A percentile compares a stretch with the other conserved stretches of the same genome.
Evolutionary conservation across 2,797 vertebrate species (phyloP).

Genomic region (Aviceda leuphotes): DNA sequence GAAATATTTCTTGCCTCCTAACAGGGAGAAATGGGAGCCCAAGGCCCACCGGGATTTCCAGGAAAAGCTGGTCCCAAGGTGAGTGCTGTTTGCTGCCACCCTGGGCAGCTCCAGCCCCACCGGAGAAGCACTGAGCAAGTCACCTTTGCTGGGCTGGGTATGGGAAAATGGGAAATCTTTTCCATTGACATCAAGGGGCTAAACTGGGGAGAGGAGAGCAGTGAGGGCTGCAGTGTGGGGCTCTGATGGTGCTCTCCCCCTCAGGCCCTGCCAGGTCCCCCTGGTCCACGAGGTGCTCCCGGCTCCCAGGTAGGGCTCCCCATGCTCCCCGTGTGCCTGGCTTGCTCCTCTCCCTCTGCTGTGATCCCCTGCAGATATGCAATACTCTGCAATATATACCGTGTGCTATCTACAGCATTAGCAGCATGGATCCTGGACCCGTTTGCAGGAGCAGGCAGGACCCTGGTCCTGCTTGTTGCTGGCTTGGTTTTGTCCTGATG

Average conservation of each 20-base stretch:
- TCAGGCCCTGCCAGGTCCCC: constrained; percentile 80
- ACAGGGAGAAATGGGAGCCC: constrained; percentile 82
- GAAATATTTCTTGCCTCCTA: neutral
- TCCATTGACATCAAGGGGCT: neutral
- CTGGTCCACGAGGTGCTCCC: constrained; percentile 79
- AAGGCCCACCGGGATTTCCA: constrained; percentile 75
- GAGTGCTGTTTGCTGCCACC: constrained; percentile 5
- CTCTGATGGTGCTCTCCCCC: neutral
- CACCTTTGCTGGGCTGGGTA: neutral
- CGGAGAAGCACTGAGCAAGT: fast-evolving
- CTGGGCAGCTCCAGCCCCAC: neutral
- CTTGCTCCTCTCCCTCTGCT: fast-evolving
- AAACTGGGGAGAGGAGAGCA: neutral
- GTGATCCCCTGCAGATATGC: fast-evolving
- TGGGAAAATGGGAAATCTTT: fast-evolving
- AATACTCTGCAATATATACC: neutral
- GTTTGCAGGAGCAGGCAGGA: neutral
- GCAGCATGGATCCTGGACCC: neutral
- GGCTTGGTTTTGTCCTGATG: neutral
- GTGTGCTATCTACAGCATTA: fast-evolving
- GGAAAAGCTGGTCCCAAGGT: constrained; percentile 86
- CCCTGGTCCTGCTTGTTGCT: neutral
- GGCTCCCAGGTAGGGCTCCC: constrained; percentile 81
- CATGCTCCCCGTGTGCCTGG: fast-evolving
- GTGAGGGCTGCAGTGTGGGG: fast-evolving